Evolutionary conservation across 2,888 invertebrate genomes (phyloP).

Genomic region (Lasiommata megera): DNA sequence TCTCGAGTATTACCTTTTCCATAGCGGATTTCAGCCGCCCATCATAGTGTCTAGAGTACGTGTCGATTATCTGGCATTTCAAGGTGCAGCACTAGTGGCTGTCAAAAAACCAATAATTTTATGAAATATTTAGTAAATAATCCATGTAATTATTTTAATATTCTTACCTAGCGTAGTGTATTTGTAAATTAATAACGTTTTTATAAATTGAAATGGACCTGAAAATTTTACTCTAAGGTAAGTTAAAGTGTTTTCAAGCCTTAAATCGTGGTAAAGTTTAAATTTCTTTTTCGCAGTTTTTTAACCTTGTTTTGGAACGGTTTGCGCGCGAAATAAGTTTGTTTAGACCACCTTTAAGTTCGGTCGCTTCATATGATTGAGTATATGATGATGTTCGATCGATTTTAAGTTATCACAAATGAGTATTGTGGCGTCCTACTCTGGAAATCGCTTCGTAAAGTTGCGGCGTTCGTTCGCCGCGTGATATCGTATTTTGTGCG

Average conservation of each 20-base stretch:
- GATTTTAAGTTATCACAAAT: slow-evolving; percentile 44
- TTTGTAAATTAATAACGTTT: background rate
- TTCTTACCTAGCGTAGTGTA: background rate
- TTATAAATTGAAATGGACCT: background rate
- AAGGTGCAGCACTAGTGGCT: slow-evolving; percentile 16
- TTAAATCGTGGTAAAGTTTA: slow-evolving; percentile 21
- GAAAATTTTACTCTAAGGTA: background rate
- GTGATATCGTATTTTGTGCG: slow-evolving; percentile 45
- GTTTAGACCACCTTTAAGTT: slow-evolving; percentile 47
- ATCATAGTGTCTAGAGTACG: no score
- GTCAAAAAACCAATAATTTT: slow-evolving; percentile 22
- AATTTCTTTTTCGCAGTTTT: slow-evolving; percentile 20
- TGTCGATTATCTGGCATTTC: background rate
- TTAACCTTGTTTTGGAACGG: slow-evolving; percentile 42
- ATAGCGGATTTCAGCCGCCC: no score
- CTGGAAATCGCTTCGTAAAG: slow-evolving; percentile 51
- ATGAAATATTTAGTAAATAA: slow-evolving; percentile 28
- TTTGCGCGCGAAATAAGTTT: slow-evolving; percentile 42
- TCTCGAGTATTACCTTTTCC: no score
- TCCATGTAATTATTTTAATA: slow-evolving; percentile 30
- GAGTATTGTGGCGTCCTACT: slow-evolving; percentile 57
- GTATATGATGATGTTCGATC: background rate
- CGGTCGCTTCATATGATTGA: background rate
- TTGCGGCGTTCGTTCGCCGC: slow-evolving; percentile 36
- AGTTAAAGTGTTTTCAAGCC: background rate